Base-by-base conservation (phyloP, 2,797 vertebrate species). In the Sebastes aleutianus region DNA sequence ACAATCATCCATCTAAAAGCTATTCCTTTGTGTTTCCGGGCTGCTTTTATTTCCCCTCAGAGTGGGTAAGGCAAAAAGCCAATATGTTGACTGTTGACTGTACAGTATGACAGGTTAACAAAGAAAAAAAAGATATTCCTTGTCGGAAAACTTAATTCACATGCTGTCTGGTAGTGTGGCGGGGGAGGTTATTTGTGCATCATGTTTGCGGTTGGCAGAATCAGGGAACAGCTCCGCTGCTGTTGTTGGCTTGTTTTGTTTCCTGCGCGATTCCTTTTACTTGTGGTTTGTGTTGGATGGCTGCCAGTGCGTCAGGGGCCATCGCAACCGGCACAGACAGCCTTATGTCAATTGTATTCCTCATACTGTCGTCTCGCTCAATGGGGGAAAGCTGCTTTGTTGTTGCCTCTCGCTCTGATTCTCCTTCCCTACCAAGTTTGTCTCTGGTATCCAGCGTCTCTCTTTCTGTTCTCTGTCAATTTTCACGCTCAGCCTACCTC, bases 31-130 rank as follows among this genome's bases (percentile, higher is more conserved):
- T 76, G 36, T 80, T 75, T 75, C 10, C 1, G 1, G 8, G 10
- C 57, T 69, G 54, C 71, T 76, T 81, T 76, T 47, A 65, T 83
- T 77, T 71, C 74, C 47, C 71, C 20, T 79, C 69, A 39, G 77
- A 84, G 71, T 66, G 69, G 50, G 50, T 31, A 4, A 59, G 32
- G 64, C 64, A 74, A 50, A 72, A 72, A 76, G 69, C 64, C 77
- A 84, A 77, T 61, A 74, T 78, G 75, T 59, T 69, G 12, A 62
- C 77, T 70, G 61, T 59, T 75, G 65, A 75, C 73, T 80, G 67
- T 84, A 73, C 56, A 31, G 70, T 26, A 29, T 61, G 79, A 81
- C 82, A 88, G 73, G 70, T 76, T 79, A 83, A 86, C 80, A 83
- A 82, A 78, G 26, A 9, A 27, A 82, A 62, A 73, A 58, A 74